phyloP scores from a whole-genome alignment of 30 jellyfish, hydroid and myxozoan genomes.

The Pelagia noctiluca region DNA sequence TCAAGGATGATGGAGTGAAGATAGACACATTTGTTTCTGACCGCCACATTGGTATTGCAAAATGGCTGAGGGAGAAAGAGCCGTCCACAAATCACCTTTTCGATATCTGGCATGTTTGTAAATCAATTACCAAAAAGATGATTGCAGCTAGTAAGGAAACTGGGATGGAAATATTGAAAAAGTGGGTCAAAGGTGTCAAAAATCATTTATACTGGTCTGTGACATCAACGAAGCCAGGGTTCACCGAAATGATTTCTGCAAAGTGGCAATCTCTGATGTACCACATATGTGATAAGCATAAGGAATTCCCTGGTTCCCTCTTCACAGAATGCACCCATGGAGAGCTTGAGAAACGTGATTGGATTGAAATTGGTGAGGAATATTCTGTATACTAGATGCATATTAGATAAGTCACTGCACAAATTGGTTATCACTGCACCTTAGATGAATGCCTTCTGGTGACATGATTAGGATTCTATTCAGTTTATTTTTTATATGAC shows the following conservation, averaged over 20 bases:
- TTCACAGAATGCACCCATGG: slow-evolving; percentile 17
- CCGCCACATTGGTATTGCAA: slow-evolving; percentile 32
- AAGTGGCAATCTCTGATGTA: slow-evolving; percentile 22
- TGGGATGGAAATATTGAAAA: slow-evolving; percentile 14
- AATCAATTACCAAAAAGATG: too few species aligned
- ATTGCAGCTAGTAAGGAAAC: slow-evolving; percentile 18
- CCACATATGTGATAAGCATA: slow-evolving; percentile 14
- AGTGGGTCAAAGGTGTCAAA: slow-evolving; percentile 22
- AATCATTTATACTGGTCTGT: slow-evolving; percentile 37
- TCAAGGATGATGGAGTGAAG: neutral
- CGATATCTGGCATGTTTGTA: slow-evolving; percentile 35
- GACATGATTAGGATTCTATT: too few species aligned
- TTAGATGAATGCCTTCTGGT: too few species aligned
- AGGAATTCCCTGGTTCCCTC: neutral
- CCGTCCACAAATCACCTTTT: neutral
- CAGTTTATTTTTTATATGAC: too few species aligned
- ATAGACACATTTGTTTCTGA: slow-evolving; percentile 19
- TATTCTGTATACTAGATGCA: too few species aligned
- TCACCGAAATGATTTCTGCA: neutral
- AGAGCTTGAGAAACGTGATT: too few species aligned
- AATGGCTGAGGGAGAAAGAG: slow-evolving; percentile 9
- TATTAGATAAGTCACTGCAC: too few species aligned
- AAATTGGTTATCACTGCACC: too few species aligned
- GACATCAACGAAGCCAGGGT: slow-evolving; percentile 17
- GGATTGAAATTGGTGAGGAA: too few species aligned